Evolutionary conservation across 2,888 invertebrate species (phyloP).

Genomic region (Lymantria dispar): DNA sequence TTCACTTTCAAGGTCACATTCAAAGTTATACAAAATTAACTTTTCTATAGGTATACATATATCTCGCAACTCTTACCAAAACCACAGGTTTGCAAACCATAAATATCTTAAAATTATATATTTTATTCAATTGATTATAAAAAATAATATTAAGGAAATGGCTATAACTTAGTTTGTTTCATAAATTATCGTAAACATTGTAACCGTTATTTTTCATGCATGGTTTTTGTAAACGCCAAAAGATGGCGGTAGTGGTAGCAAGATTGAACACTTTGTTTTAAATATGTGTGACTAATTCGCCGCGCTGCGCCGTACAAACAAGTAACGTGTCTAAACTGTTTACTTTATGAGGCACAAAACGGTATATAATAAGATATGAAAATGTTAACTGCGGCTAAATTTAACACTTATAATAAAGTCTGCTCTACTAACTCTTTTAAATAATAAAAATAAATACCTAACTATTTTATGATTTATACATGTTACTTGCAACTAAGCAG

Average conservation of each 20-base stretch:
- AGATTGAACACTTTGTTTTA: neutral
- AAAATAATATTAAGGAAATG: no score
- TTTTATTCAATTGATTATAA: no score
- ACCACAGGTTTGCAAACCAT: no score
- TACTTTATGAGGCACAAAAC: slow-evolving; percentile 18
- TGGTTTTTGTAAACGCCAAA: slow-evolving; percentile 8
- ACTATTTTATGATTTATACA: slow-evolving; percentile 4
- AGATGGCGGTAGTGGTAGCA: slow-evolving; percentile 53
- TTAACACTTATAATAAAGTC: neutral
- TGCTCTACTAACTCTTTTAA: neutral
- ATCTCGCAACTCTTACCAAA: no score
- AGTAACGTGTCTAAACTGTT: slow-evolving; percentile 28
- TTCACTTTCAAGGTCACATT: slow-evolving; percentile 11
- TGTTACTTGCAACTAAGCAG: no score
- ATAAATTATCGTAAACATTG: no score
- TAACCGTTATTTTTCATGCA: slow-evolving; percentile 1
- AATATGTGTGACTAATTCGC: slow-evolving; percentile 28
- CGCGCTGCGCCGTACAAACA: slow-evolving; percentile 14
- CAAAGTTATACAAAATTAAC: neutral
- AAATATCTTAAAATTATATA: no score
- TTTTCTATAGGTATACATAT: no score
- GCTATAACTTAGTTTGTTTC: no score
- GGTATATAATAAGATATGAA: slow-evolving; percentile 1
- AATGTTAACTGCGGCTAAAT: neutral
- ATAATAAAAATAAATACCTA: neutral